Base-by-base conservation (phyloP, 2,888 invertebrate species). In the Antitype chi region DNA sequence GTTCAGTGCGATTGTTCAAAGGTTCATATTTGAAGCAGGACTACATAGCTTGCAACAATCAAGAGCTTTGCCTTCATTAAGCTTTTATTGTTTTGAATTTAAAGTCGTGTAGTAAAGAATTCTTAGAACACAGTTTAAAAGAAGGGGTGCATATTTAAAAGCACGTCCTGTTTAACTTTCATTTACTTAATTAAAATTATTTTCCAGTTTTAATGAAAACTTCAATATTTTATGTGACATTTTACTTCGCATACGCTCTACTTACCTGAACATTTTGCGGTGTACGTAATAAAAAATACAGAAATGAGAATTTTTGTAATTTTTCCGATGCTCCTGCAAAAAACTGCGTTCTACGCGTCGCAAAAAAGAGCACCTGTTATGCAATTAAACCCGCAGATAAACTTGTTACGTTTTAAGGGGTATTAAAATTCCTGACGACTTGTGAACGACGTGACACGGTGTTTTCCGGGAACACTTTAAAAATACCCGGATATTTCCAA, bases 381-480 rank as follows among this genome's bases (percentile, higher is more conserved):
- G 88, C 88, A 90, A 89, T 90, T 90, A 89, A 91, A 89, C 81
- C 86, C 77, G 76, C 85, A 89, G 90, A 90, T 91, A 91, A 91
- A 90, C 89, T 90, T 89, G 89, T 90, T 90, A 90, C 86, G 70
- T 89, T 89, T 89, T 85, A 87, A 86, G 87, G 85, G 87, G 85
- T 86, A 89, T 88, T 89, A 88, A 91, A 90, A 89, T 88, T 87
- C 83, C 88, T 86, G 88, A 89, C 87, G 88, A 89, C 88, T 87
- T 88, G 86, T 86, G 77, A 86, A 83, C 85, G 85, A 89, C 85
- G 89, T 89, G 89, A 88, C 83, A 74, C 75, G 81, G 82, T 85
- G 88, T 88, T 91, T 91, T 78, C 68, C 80, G 73, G 82, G 70
- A 70, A 75, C 76, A 63, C 74, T 85, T 84, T 79, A 78, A 82